A percentile compares a stretch with the other conserved stretches of the same genome.
Conservation (phyloP, 1,140 invertebrate species). For the Camponotus pennsylvanicus region DNA sequence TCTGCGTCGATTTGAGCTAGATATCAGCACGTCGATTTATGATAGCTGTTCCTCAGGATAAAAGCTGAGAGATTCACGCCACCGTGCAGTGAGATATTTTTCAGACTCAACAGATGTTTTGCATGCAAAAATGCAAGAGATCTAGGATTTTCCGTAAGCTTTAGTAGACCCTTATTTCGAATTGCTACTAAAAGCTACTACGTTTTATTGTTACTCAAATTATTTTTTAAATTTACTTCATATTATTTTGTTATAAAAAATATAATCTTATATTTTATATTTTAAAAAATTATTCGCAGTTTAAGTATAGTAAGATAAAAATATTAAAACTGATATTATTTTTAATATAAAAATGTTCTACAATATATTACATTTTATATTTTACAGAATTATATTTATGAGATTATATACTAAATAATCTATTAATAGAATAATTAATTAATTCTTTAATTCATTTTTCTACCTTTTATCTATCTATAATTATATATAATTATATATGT, state of each 20-base stretch:
- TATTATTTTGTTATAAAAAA: neutral
- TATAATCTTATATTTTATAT: neutral
- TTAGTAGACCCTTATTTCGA: neutral
- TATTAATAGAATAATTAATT: neutral
- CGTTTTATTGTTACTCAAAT: neutral
- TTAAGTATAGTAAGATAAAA: neutral
- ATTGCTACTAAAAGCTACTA: neutral
- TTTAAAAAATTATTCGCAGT: neutral
- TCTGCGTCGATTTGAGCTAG: neutral
- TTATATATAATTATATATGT: too few relatives aligned
- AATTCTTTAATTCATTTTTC: neutral
- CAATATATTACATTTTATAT: neutral
- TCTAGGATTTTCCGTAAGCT: neutral
- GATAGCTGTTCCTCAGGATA: slow-evolving; percentile 31
- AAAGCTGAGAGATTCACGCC: slow-evolving; percentile 20
- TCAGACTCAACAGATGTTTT: slow-evolving; percentile 42
- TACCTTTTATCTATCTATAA: too few relatives aligned
- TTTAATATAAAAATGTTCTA: neutral
- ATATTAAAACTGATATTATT: neutral
- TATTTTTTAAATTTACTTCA: neutral
- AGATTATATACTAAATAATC: neutral
- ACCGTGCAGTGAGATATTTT: neutral
- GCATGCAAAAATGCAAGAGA: neutral
- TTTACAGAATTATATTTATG: neutral
- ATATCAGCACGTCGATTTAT: slow-evolving; percentile 40